Evolutionary conservation across 1,140 invertebrate species (phyloP).

Genomic region (Glossosoma conforme): DNA sequence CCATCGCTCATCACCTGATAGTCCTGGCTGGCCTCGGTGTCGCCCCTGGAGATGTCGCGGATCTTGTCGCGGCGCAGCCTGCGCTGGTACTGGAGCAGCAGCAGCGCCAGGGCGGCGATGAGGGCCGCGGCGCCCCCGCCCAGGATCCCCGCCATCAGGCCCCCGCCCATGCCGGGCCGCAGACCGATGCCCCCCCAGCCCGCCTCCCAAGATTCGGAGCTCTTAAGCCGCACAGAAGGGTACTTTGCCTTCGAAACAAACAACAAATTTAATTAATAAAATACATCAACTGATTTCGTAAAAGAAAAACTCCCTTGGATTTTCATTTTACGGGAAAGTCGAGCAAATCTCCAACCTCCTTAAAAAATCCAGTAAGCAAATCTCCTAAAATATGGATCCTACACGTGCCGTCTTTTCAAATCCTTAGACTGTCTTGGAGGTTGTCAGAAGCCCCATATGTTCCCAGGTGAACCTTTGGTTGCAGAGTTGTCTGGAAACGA

Average conservation of each 20-base stretch:
- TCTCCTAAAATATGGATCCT: too few species aligned
- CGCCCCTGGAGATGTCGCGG: slow-evolving; percentile 61
- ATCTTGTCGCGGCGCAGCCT: slow-evolving; percentile 69
- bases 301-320: background rate
- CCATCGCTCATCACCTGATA: too few species aligned
- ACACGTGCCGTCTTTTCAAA: too few species aligned
- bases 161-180: slow-evolving; percentile 37
- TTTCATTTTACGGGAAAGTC: too few species aligned
- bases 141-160: slow-evolving; percentile 42
- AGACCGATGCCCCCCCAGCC: slow-evolving; percentile 2
- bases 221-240: slow-evolving; percentile 46
- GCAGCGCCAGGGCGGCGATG: slow-evolving; percentile 63
- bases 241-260: slow-evolving; percentile 52
- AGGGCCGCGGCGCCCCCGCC: slow-evolving; percentile 62
- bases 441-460: too few species aligned
- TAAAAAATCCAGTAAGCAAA: too few species aligned
- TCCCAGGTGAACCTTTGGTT: too few species aligned
- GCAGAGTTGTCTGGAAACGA: too few species aligned
- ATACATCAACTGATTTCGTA: background rate
- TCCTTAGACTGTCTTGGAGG: too few species aligned
- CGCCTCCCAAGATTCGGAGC: slow-evolving; percentile 20
- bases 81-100: slow-evolving; percentile 60
- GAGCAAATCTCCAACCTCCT: too few species aligned
- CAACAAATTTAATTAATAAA: background rate
- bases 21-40: slow-evolving; percentile 87